Evolutionary conservation across 2,113 vertebrate species (phyloP), one percentile per base, ranked within the genome.

Genomic region (Nycticorax nycticorax): DNA sequence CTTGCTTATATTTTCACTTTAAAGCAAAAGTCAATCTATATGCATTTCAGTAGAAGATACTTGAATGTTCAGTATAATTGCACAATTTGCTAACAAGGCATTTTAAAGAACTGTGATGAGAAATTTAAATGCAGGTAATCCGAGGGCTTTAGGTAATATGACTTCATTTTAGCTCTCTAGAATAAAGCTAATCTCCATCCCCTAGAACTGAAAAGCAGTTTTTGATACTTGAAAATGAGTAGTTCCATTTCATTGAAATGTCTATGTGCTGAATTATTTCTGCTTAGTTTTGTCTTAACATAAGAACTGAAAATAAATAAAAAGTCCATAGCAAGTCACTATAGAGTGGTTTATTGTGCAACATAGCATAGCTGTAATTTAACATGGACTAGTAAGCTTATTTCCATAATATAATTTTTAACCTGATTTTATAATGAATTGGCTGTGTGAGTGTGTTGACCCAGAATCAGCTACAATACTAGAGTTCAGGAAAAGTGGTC

Each of bases 371-470:
- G 32, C 22, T 94, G 66, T 82, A 95, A 94, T 96, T 96, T 93
- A 81, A 64, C 45, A 73, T 45, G 69, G 74, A 50, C 55, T 85
- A 72, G 52, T 79, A 89, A 93, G 22, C 39, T 77, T 87, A 93
- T 97, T 96, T 96, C 57, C 85, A 95, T 95, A 96, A 94, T 86
- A 89, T 78, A 91, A 76, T 92, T 95, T 94, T 94, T 87, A 85
- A 24, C 60, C 45, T 79, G 66, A 77, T 95, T 97, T 93, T 94
- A 45, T 93, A 93, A 96, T 53, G n/a, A 80, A 94, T 89, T 95
- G 24, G 10, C 52, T 80, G 39, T 62, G 59, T 81, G 47, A 73
- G 43, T 64, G 35, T 89, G 48, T 68, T 93, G 84, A 92, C 88
- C 80, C 63, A 74, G 63, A 92, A 72, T 17, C 8, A 4, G 37